These are phyloP conservation scores for Australoheros scitulus DNA, from an alignment of 2,113 vertebrate genomes.

Conservation along the genomic window DNA sequence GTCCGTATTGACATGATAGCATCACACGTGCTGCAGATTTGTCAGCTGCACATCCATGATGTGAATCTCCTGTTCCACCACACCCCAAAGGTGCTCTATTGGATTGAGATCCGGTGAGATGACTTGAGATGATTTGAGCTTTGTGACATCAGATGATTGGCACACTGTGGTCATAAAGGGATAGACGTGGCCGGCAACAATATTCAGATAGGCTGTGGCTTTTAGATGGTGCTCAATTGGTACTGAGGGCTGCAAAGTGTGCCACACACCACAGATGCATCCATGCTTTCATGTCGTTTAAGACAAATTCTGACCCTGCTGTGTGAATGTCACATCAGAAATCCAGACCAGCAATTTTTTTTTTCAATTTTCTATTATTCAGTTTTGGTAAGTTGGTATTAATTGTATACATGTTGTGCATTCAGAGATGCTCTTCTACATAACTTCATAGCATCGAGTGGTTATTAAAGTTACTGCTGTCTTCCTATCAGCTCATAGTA, in stretches of 20 bases:
- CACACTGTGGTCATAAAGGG: background rate
- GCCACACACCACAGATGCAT: background rate
- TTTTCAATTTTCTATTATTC: background rate
- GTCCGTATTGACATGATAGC: background rate
- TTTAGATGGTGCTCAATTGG: background rate
- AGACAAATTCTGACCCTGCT: too few relatives aligned
- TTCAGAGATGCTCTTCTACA: background rate
- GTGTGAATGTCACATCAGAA: too few relatives aligned
- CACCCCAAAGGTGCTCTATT: background rate
- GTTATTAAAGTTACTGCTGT: background rate
- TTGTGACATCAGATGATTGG: too few relatives aligned
- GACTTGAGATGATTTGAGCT: too few relatives aligned
- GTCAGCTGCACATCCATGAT: background rate
- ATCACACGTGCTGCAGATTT: background rate
- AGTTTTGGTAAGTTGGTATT: background rate
- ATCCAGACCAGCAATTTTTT: too few relatives aligned
- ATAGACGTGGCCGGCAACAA: background rate
- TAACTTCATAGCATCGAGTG: background rate
- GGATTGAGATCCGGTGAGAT: background rate
- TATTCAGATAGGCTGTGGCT: background rate
- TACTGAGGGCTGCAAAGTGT: background rate
- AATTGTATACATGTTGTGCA: background rate
- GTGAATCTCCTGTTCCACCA: background rate
- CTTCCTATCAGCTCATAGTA: background rate
- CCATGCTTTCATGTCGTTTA: too few relatives aligned